Percentiles rank a stretch among this genome's conserved stretches.
Evolutionary conservation across 1,140 invertebrate genomes (phyloP).

Genomic region (Macrosteles quadrilineatus): DNA sequence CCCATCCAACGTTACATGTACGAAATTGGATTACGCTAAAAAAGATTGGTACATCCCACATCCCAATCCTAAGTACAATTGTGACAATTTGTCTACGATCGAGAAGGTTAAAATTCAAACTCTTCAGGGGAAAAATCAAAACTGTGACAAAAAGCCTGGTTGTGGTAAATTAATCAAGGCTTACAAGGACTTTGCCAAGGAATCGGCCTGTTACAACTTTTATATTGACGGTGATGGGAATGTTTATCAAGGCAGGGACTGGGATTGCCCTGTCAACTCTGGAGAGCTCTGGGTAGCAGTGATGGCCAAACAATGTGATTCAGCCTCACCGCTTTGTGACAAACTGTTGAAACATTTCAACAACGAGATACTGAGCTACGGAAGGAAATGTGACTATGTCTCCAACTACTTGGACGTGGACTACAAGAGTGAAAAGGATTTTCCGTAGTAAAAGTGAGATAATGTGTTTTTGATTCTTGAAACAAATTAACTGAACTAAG

Average conservation of each 20-base stretch:
- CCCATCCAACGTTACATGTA: too few species aligned
- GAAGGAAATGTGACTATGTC: background rate
- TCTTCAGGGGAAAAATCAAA: background rate
- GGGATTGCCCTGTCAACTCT: background rate
- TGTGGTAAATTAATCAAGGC: background rate
- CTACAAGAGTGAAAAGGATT: too few species aligned
- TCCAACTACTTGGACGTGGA: too few species aligned
- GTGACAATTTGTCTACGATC: background rate
- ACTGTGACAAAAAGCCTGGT: background rate
- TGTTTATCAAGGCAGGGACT: background rate
- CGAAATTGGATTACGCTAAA: background rate
- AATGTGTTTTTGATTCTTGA: too few species aligned
- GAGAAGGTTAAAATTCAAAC: background rate
- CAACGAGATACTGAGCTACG: background rate
- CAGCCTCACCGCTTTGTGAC: background rate
- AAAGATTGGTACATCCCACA: background rate
- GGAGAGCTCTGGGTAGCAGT: constrained; percentile 1
- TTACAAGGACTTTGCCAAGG: background rate
- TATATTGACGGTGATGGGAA: background rate
- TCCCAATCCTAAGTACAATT: background rate
- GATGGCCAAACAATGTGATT: background rate
- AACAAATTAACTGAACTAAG: too few species aligned
- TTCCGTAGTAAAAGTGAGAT: too few species aligned
- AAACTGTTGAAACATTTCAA: background rate
- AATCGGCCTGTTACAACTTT: background rate